phyloP scores from a whole-genome alignment of 2,113 vertebrate genomes.

The Colaptes auratus region DNA sequence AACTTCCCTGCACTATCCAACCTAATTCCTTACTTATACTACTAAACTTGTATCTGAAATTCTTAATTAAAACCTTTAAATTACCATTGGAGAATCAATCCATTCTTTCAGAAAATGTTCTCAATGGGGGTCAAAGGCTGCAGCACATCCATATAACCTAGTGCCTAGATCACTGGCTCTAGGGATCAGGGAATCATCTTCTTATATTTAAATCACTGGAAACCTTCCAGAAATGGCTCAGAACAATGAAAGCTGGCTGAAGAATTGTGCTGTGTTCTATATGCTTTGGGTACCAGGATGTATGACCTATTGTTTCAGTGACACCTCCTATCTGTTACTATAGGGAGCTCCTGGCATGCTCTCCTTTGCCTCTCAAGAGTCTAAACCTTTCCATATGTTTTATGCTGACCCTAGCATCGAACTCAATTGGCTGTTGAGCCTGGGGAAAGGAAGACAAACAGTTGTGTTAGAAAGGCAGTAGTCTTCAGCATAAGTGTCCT shows the following conservation, averaged over 20 bases:
- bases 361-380: background rate
- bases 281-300: background rate
- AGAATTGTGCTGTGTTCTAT: background rate
- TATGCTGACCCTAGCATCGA: background rate
- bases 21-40: background rate
- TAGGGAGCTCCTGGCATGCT: background rate
- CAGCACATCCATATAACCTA: fast-evolving
- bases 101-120: background rate
- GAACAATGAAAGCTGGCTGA: background rate
- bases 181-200: background rate
- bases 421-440: background rate
- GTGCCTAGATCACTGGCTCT: background rate
- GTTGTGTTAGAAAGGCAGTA: background rate
- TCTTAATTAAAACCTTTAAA: background rate
- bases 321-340: background rate
- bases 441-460: background rate
- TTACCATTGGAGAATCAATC: background rate
- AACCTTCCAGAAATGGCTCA: background rate
- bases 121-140: background rate
- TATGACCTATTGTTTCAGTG: background rate
- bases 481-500: background rate
- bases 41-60: background rate
- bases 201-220: background rate
- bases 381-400: background rate
- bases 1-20: background rate